These are phyloP conservation scores for Amblyraja radiata DNA, from an alignment of 2,797 vertebrate species.

Conservation along the genomic window DNA sequence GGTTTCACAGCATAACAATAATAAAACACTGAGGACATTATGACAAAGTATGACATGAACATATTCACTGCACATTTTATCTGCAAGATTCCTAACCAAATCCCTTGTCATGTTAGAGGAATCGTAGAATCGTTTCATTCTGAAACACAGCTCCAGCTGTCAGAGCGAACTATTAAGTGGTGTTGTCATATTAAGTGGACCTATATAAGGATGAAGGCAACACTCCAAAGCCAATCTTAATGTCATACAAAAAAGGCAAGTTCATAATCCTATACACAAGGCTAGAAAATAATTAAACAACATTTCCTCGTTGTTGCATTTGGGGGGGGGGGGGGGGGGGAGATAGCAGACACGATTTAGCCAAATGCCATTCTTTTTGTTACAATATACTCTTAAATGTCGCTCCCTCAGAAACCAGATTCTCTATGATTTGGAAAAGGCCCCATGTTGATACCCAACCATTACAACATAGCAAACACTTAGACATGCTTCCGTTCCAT, in stretches of 20 bases:
- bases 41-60: neutral
- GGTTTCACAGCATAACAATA: neutral
- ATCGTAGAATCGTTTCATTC: neutral
- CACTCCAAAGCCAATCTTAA: neutral
- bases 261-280: neutral
- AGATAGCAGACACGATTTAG: too few species aligned
- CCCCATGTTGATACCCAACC: neutral
- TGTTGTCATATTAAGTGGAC: neutral
- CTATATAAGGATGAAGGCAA: neutral
- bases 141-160: neutral
- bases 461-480: neutral
- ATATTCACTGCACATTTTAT: neutral
- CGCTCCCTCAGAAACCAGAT: neutral
- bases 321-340: too few species aligned
- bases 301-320: neutral
- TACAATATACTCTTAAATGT: neutral
- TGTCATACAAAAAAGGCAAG: neutral
- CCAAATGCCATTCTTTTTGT: neutral
- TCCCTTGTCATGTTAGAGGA: neutral
- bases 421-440: neutral
- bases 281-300: neutral
- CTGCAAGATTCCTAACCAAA: neutral
- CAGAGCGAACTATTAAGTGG: neutral
- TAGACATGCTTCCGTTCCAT: neutral
- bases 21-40: neutral